Evolutionary conservation across 2,113 vertebrate genomes (phyloP), one percentile per base, ranked within the genome.

Genomic region (Austrofundulus limnaeus): DNA sequence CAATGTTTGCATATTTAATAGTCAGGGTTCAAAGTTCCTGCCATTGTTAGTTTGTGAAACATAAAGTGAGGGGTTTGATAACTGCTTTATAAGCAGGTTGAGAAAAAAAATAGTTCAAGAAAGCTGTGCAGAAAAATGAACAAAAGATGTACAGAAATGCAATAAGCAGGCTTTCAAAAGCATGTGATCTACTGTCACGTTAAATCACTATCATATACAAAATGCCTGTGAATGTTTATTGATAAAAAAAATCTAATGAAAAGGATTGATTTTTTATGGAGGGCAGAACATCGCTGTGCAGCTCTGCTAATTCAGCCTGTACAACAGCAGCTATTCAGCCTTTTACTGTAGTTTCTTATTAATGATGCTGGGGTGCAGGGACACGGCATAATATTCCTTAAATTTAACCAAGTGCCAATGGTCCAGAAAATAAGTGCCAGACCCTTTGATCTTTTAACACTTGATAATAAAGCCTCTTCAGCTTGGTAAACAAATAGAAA

Each of bases 401-500:
- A 46, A 31, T 63, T 61, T 57, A 59, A 58, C 53, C 24, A 70
- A 49, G 31, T 63, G 11, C 41, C 14, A 7, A 17, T 24, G n/a
- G 23, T 39, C 34, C 17, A 50, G 19, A 11, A 57, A 56, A 75
- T 23, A 46, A 60, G 17, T 4, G 15, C 31, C 14, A 46, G 52
- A 41, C 20, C 28, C 8, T 19, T 37, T 45, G 24, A 52, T 58
- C 55, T 28, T 24, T 28, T 1, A 13, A 24, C 59, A 13, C 10
- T 50, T 4, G 21, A 64, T 39, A 50, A 58, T 60, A 71, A 77
- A 55, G 52, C 25, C 6, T 39, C 8, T 34, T 17, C 34, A 23
- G 12, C 49, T 56, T n/a, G 8, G 71, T 63, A 54, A 64, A 60
- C 50, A 57, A 53, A 60, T 45, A 62, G 52, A 56, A 80, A 66